Conservation (phyloP, 2,113 vertebrate species). For the Falcunculus frontatus region DNA sequence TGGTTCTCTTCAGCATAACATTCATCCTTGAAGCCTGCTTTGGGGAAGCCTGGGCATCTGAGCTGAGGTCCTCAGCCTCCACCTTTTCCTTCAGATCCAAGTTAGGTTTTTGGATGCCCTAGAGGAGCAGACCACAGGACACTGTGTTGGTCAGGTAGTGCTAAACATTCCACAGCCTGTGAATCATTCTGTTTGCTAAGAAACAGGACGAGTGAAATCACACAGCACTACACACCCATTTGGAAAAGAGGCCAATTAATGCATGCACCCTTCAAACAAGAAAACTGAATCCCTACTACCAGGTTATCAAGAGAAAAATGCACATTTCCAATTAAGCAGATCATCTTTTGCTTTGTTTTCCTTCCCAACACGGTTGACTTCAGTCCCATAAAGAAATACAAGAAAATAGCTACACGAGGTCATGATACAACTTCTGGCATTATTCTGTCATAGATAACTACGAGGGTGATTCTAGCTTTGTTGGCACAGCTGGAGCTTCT, state of each 20-base stretch:
- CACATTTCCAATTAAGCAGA: not conserved
- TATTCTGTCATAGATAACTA: not conserved
- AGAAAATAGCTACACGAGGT: not conserved
- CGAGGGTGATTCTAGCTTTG: not conserved
- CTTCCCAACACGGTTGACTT: not conserved
- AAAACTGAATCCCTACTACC: not conserved
- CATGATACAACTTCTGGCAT: fast-evolving
- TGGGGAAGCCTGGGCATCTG: conserved; percentile 69
- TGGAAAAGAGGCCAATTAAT: not conserved
- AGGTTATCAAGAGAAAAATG: not conserved
- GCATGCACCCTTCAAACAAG: not conserved
- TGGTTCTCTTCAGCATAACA: conserved; percentile 75
- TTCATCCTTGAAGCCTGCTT: conserved; percentile 74
- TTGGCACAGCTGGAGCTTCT: not conserved
- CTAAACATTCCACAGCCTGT: not conserved
- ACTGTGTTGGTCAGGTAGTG: not conserved
- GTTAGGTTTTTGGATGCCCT: conserved; percentile 79
- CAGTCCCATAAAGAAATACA: not conserved
- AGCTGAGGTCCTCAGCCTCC: conserved; percentile 71
- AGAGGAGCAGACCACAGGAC: conserved; percentile 53
- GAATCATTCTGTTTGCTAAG: not conserved
- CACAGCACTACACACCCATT: not conserved
- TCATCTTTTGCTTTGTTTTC: not conserved
- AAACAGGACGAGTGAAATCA: not conserved
- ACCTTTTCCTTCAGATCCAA: conserved; percentile 78